phyloP scores from a whole-genome alignment of 2,888 invertebrate genomes.

The Thymelicus acteon region DNA sequence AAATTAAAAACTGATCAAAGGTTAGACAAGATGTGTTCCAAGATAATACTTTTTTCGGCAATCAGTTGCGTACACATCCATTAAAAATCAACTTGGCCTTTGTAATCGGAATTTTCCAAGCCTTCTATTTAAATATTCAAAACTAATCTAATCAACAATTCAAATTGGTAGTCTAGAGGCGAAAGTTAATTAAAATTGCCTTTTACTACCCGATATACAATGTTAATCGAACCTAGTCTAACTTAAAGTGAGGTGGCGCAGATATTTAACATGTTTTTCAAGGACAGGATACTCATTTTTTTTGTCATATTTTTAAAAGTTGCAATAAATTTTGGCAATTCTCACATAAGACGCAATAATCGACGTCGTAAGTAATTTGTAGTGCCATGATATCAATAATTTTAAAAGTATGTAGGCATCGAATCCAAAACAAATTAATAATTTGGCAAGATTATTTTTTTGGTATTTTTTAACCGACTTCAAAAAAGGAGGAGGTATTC shows the following conservation, averaged over 20 bases:
- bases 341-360: slow-evolving; percentile 7
- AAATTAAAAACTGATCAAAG: too few relatives aligned
- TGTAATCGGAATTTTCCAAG: too few relatives aligned
- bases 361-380: slow-evolving; percentile 9
- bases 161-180: slow-evolving; percentile 20
- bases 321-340: slow-evolving; percentile 19
- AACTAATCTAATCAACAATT: slow-evolving; percentile 19
- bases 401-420: too few relatives aligned
- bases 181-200: slow-evolving; percentile 47
- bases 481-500: too few relatives aligned
- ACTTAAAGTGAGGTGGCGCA: not conserved
- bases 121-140: not conserved
- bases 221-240: slow-evolving; percentile 19
- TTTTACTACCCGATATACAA: slow-evolving; percentile 28
- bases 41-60: too few relatives aligned
- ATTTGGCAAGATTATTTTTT: too few relatives aligned
- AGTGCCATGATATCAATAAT: not conserved
- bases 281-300: not conserved
- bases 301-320: slow-evolving; percentile 9
- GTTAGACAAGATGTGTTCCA: too few relatives aligned
- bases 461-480: too few relatives aligned
- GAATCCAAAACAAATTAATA: too few relatives aligned
- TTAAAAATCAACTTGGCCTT: not conserved
- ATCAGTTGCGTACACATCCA: too few relatives aligned
- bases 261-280: slow-evolving; percentile 1